These are phyloP conservation scores for Ectropis crepuscularia DNA, from an alignment of 2,888 invertebrate species.

Conservation along the genomic window DNA sequence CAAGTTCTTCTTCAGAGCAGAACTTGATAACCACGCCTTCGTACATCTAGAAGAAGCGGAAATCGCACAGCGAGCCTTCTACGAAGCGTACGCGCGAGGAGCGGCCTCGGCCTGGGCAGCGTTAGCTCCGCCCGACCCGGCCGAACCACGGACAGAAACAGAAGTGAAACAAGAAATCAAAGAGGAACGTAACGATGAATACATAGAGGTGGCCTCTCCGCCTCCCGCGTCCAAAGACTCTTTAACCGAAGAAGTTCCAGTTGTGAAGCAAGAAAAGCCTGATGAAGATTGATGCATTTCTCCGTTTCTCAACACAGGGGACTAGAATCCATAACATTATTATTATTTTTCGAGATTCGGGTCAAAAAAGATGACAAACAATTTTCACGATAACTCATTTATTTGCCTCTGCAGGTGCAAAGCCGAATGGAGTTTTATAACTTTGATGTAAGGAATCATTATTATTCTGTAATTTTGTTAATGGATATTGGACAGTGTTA, in stretches of 20 bases:
- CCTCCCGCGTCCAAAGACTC: slow-evolving; percentile 56
- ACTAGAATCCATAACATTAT: background rate
- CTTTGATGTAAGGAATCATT: too few species aligned
- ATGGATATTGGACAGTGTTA: too few species aligned
- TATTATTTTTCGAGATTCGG: background rate
- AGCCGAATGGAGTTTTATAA: too few species aligned
- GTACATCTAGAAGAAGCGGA: slow-evolving; percentile 84
- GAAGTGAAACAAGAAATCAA: slow-evolving; percentile 76
- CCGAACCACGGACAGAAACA: slow-evolving; percentile 38
- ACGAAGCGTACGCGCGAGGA: slow-evolving; percentile 77
- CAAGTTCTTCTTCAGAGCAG: slow-evolving; percentile 96
- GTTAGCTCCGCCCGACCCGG: slow-evolving; percentile 65
- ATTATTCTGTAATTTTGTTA: too few species aligned
- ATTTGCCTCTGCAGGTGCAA: too few species aligned
- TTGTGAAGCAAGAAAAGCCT: slow-evolving; percentile 74
- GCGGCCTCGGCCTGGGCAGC: slow-evolving; percentile 79
- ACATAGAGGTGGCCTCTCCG: slow-evolving; percentile 80
- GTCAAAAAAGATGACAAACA: too few species aligned
- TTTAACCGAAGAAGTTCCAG: slow-evolving; percentile 49
- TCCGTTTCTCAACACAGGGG: slow-evolving; percentile 1
- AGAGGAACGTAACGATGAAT: slow-evolving; percentile 78
- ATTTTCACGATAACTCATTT: too few species aligned
- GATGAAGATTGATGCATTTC: slow-evolving; percentile 66
- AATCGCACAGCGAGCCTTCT: slow-evolving; percentile 77
- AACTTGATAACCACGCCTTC: slow-evolving; percentile 93